phyloP scores from a whole-genome alignment of 2,797 vertebrate genomes.

The Lophotriccus pileatus region DNA sequence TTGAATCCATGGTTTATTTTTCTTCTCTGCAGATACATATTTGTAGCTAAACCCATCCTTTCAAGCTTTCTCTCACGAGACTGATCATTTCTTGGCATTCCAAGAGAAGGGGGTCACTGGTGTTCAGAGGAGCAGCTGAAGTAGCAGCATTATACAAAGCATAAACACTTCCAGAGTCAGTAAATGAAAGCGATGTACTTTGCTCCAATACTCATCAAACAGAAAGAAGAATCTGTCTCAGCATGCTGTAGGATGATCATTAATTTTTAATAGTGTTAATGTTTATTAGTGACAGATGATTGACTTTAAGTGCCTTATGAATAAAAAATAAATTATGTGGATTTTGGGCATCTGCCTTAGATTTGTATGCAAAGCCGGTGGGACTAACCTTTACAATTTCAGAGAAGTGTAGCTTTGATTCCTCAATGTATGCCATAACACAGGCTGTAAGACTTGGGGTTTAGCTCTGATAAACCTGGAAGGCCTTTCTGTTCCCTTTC shows the following conservation, averaged over 20 bases:
- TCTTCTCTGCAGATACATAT: not conserved
- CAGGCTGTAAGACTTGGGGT: constrained; percentile 20
- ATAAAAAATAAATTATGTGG: constrained; percentile 71
- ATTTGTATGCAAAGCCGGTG: constrained; percentile 55
- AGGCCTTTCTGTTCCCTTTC: constrained; percentile 25
- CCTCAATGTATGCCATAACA: not conserved
- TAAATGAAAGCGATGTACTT: constrained; percentile 36
- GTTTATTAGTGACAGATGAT: constrained; percentile 75
- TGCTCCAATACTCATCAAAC: constrained; percentile 61
- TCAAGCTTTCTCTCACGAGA: not conserved
- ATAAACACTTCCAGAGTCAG: not conserved
- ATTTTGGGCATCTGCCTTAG: constrained; percentile 57
- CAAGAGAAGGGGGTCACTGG: not conserved
- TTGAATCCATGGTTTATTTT: not conserved
- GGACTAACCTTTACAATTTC: constrained; percentile 39
- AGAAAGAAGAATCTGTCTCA: constrained; percentile 63
- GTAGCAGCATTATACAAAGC: not conserved
- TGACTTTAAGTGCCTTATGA: constrained; percentile 71
- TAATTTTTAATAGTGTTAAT: constrained; percentile 78
- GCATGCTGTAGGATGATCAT: constrained; percentile 53
- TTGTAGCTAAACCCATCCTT: constrained; percentile 11
- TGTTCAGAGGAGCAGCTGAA: constrained; percentile 4
- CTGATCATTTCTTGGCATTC: constrained; percentile 26
- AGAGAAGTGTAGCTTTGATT: not conserved
- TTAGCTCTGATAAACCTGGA: constrained; percentile 2